A percentile compares a stretch with the other conserved stretches of the same genome.
These are phyloP conservation scores for Lepilemur ruficaudatus DNA, from an alignment of 2,797 vertebrate genomes.

Conservation along the genomic window DNA sequence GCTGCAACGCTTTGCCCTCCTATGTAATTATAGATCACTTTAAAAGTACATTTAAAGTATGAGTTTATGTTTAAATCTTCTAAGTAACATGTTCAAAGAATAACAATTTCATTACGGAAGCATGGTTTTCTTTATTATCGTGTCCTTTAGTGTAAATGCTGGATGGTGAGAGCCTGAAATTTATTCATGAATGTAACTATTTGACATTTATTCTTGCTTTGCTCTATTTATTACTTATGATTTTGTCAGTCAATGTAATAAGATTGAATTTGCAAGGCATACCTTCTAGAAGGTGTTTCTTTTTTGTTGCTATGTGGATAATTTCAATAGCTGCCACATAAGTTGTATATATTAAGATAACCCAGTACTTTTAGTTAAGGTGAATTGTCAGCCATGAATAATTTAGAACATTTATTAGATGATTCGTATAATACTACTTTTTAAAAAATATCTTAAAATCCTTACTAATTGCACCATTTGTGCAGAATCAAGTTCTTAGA, in stretches of 20 bases:
- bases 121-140: conserved; percentile 8
- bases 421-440: background rate
- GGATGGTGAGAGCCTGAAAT: background rate
- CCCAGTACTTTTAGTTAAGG: background rate
- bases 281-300: background rate
- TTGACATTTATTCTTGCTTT: background rate
- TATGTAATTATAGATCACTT: conserved; percentile 61
- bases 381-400: background rate
- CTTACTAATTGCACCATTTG: background rate
- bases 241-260: conserved; percentile 1
- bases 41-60: conserved; percentile 60
- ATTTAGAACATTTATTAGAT: background rate
- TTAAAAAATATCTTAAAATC: background rate
- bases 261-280: background rate
- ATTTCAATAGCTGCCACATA: background rate
- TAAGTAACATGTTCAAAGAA: conserved; percentile 56
- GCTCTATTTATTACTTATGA: background rate
- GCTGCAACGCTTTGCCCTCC: conserved; percentile 44
- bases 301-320: background rate
- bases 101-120: conserved; percentile 64
- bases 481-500: background rate
- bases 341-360: background rate
- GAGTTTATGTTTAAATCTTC: conserved; percentile 53
- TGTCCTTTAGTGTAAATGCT: conserved; percentile 24
- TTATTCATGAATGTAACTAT: background rate